Conservation (phyloP, 2,888 invertebrate species). For the Gasteruption jaculator region DNA sequence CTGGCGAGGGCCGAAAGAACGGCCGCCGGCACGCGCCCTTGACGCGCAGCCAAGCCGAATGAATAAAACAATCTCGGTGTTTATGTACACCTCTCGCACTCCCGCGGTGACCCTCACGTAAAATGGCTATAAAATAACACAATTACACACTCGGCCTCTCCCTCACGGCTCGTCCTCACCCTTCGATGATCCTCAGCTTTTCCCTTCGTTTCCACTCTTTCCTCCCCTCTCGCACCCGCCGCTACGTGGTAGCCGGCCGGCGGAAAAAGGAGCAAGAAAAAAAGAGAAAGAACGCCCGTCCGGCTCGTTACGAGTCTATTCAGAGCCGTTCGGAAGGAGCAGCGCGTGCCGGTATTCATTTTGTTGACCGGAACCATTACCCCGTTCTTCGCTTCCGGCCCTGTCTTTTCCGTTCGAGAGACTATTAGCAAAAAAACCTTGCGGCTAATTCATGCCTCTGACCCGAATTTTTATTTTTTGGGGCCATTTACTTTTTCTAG, state of each 20-base stretch:
- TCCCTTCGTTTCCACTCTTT: slow-evolving; percentile 30
- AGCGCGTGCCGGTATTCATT: slow-evolving; percentile 49
- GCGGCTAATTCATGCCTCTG: slow-evolving; percentile 44
- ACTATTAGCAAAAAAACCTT: slow-evolving; percentile 40
- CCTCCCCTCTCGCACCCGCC: slow-evolving; percentile 29
- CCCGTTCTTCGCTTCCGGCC: slow-evolving; percentile 20
- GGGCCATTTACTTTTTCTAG: not conserved
- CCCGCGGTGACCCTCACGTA: slow-evolving; percentile 42
- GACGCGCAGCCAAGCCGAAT: slow-evolving; percentile 34
- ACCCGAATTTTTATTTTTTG: slow-evolving; percentile 14
- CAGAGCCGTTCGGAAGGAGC: slow-evolving; percentile 47
- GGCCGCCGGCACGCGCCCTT: slow-evolving; percentile 30
- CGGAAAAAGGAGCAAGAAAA: slow-evolving; percentile 25
- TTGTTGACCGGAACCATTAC: slow-evolving; percentile 48
- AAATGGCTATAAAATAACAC: slow-evolving; percentile 51
- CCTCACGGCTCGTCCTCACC: slow-evolving; percentile 35
- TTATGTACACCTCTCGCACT: slow-evolving; percentile 44
- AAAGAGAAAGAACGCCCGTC: slow-evolving; percentile 29
- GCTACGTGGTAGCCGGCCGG: slow-evolving; percentile 21
- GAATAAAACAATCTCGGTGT: slow-evolving; percentile 49
- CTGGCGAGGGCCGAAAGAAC: not conserved
- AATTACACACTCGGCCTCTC: slow-evolving; percentile 48
- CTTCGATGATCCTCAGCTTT: slow-evolving; percentile 33
- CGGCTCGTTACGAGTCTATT: slow-evolving; percentile 51
- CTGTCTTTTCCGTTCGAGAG: too few species aligned